Evolutionary conservation across 2,113 vertebrate species (phyloP).

Genomic region (Zonotrichia leucophrys): DNA sequence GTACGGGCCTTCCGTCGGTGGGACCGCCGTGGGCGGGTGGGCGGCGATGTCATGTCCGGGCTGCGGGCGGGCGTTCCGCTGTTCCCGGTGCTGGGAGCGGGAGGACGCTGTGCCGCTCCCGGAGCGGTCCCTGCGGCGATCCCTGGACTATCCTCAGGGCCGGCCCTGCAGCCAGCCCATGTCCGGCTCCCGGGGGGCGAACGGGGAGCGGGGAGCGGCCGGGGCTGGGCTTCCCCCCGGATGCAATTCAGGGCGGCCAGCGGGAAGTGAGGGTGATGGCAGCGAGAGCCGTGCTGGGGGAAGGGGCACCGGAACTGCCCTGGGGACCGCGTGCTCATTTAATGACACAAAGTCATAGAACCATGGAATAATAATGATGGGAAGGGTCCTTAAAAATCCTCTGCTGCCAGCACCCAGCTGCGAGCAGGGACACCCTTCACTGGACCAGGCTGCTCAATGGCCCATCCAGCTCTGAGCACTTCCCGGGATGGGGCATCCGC

Average conservation of each 20-base stretch:
- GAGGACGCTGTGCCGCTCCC: rapidly evolving
- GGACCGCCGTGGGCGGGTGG: rapidly evolving
- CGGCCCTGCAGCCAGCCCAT: too few species aligned
- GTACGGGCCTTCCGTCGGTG: neutral
- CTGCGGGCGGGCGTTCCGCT: rapidly evolving
- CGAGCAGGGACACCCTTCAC: neutral
- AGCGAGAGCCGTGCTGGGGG: neutral
- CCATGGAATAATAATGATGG: too few species aligned
- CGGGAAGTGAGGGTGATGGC: neutral
- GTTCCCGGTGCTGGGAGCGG: rapidly evolving
- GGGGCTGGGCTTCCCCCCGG: too few species aligned
- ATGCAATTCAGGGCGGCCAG: rapidly evolving
- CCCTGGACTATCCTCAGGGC: rapidly evolving
- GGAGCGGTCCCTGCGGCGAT: rapidly evolving
- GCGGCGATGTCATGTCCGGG: neutral
- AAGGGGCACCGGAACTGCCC: too few species aligned
- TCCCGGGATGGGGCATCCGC: neutral
- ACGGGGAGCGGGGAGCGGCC: neutral
- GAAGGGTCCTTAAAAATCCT: neutral
- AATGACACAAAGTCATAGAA: rapidly evolving
- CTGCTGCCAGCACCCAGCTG: too few species aligned
- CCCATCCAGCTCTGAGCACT: neutral
- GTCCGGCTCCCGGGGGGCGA: too few species aligned
- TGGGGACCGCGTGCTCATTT: neutral
- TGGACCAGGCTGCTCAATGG: neutral